Base-by-base conservation (phyloP, 1,140 invertebrate genomes). In the Manduca sexta region DNA sequence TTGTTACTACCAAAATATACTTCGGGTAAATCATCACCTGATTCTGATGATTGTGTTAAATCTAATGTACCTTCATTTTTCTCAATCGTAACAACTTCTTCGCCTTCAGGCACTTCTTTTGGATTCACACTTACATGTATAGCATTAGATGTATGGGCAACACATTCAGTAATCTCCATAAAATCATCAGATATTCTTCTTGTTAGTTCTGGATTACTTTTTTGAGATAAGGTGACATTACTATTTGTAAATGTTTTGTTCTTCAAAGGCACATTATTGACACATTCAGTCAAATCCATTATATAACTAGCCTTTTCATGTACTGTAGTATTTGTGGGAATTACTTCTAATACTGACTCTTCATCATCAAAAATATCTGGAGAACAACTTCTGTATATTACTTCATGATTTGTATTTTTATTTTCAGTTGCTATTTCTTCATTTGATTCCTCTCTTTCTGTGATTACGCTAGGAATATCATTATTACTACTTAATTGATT, bases 361-460 rank as follows among this genome's bases (percentile, higher is more conserved):
- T 86, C 83, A 70, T 85, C 84, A 66, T 79, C 81, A 77, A 89
- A 89, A 43, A 89, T 64, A 70, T 89, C 88, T 31, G 88, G 88
- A 11, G 88, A 89, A 40, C 54, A 38, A 69, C 81, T 74, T 68
- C 75, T 69, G 12, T 57, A 29, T 18, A 13, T 39, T n/a, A 12
- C 34, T 13, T 6, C 5, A 35, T 12, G n/a, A 15, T 0, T n/a
- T 40, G 8, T n/a, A 5, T 16, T 16, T 17, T 37, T 37, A 15
- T 37, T 38, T 3, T 13, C 7, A 38, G 4, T n/a, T 18, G 15
- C 17, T 17, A 4, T 40, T 18, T 40, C 15, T 40, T 40, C 34
- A 35, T 35, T 4, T 12, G 21, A 8, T 26, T n/a, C n/a, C n/a
- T n/a, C n/a, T n/a, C n/a, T n/a, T n/a, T 26, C 21, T 26, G 8